A percentile compares a stretch with the other conserved stretches of the same genome.
Conservation (phyloP, 2,113 vertebrate species). For the Aplodontia rufa region DNA sequence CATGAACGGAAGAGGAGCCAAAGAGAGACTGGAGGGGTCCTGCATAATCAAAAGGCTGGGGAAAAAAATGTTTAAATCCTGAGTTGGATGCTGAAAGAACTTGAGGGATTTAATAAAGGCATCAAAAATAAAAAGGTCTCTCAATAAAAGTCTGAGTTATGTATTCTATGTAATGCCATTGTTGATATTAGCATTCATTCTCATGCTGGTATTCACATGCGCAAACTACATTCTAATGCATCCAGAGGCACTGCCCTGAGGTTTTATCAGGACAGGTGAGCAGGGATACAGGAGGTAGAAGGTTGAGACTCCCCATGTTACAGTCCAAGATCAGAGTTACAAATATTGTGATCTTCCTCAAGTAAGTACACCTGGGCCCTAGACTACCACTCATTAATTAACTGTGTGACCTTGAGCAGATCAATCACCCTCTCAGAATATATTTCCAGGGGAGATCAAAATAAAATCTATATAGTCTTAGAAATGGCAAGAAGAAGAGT, state of each 20-base stretch:
- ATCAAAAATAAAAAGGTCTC: neutral
- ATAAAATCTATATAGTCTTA: neutral
- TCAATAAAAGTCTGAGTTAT: neutral
- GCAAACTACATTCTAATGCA: neutral
- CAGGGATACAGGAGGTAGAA: too few relatives aligned
- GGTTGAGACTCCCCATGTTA: neutral
- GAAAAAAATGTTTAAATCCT: neutral
- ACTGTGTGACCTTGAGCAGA: slow-evolving; percentile 54
- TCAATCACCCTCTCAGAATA: slow-evolving; percentile 51
- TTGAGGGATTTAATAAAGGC: neutral
- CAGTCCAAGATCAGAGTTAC: neutral
- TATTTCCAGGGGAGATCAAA: slow-evolving; percentile 41
- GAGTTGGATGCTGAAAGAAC: neutral
- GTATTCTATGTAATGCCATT: neutral
- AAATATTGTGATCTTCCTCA: slow-evolving; percentile 1
- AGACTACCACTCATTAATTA: slow-evolving; percentile 43
- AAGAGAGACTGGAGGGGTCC: neutral
- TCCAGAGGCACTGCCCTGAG: neutral
- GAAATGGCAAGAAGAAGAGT: neutral
- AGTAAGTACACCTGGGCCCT: slow-evolving; percentile 8
- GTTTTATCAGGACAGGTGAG: neutral
- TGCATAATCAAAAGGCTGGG: neutral
- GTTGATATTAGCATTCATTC: neutral
- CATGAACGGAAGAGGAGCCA: neutral
- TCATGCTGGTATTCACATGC: neutral